These are phyloP conservation scores for Alethe diademata DNA, from an alignment of 2,113 vertebrate species.

Conservation along the genomic window DNA sequence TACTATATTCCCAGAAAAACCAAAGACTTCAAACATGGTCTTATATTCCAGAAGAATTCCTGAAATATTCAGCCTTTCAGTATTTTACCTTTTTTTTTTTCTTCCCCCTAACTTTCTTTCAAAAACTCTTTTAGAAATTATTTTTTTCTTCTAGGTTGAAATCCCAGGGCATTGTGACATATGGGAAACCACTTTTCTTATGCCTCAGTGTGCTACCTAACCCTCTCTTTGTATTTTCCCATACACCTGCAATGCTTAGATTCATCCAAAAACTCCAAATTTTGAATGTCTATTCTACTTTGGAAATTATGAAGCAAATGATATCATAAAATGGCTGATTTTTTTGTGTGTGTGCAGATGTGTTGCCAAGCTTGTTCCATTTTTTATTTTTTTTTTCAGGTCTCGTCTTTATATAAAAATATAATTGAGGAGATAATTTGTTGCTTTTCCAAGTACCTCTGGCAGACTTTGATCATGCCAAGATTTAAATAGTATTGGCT, in stretches of 20 bases:
- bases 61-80: background rate
- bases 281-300: background rate
- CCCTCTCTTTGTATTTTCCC: background rate
- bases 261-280: background rate
- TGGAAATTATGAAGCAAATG: background rate
- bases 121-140: background rate
- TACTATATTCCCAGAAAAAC: background rate
- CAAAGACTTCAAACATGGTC: background rate
- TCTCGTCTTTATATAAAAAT: background rate
- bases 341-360: background rate
- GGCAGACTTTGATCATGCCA: background rate
- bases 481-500: conserved; percentile 7
- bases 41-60: background rate
- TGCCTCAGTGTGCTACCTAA: background rate
- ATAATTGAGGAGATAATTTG: background rate
- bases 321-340: background rate
- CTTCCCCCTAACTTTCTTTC: background rate
- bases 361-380: background rate
- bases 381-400: background rate
- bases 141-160: background rate
- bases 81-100: background rate
- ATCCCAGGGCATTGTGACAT: background rate
- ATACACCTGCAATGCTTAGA: background rate
- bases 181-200: background rate
- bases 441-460: conserved; percentile 1